These are phyloP conservation scores for Coptotermes formosanus DNA, from an alignment of 1,140 invertebrate genomes.

Conservation along the genomic window DNA sequence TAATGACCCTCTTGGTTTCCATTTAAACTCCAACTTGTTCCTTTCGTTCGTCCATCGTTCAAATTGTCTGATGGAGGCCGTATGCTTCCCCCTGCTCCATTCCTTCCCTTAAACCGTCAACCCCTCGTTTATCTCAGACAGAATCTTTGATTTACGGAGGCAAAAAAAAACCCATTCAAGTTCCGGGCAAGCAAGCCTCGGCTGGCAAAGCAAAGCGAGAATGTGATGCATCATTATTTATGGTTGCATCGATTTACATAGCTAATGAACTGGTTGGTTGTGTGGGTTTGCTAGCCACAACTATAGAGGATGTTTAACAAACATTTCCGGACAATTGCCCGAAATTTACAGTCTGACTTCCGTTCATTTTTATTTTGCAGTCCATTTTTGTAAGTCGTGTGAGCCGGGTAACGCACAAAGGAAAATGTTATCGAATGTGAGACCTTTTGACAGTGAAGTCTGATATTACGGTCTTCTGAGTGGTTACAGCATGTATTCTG, in stretches of 20 bases:
- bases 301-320: background rate
- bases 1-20: conserved; percentile 23
- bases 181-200: background rate
- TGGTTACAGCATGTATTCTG: too few relatives aligned
- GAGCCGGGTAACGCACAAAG: too few relatives aligned
- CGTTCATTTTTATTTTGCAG: background rate
- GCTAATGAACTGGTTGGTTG: conserved; percentile 24
- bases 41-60: conserved; percentile 22
- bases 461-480: too few relatives aligned
- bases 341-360: background rate
- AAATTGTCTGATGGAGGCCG: conserved; percentile 20
- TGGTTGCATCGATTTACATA: conserved; percentile 25
- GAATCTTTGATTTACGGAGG: conserved; percentile 25
- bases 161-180: conserved; percentile 17
- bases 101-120: conserved; percentile 13
- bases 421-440: too few relatives aligned
- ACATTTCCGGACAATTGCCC: background rate
- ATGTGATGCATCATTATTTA: conserved; percentile 23
- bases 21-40: conserved; percentile 23
- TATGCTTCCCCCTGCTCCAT: background rate
- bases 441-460: too few relatives aligned
- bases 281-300: background rate
- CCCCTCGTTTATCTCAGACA: conserved; percentile 24
- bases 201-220: conserved; percentile 2
- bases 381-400: too few relatives aligned